phyloP scores from a whole-genome alignment of 2,797 vertebrate genomes.

The Yasuhikotakia modesta region DNA sequence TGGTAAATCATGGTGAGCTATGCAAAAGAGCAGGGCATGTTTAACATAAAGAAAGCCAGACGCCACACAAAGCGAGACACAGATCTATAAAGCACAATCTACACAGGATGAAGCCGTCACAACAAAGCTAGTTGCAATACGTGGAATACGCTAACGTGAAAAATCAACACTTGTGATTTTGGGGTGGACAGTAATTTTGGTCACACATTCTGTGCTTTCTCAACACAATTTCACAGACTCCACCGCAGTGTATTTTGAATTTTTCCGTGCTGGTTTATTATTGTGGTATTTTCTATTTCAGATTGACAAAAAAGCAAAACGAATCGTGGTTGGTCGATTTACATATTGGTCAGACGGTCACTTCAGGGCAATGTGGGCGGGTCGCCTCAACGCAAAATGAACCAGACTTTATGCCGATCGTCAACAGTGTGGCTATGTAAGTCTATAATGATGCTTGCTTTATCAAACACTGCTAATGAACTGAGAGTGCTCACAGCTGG shows the following conservation, averaged over 20 bases:
- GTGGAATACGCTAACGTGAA: too few relatives aligned
- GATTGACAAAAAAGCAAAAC: not conserved
- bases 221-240: not conserved
- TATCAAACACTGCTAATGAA: not conserved
- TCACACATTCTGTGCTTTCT: not conserved
- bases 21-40: not conserved
- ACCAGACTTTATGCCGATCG: not conserved
- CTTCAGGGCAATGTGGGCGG: not conserved
- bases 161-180: too few relatives aligned
- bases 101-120: too few relatives aligned
- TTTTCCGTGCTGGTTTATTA: not conserved
- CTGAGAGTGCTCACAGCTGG: slow-evolving; percentile 1
- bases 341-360: not conserved
- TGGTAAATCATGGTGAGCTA: not conserved
- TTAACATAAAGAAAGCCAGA: not conserved
- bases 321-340: not conserved
- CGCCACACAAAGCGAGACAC: not conserved
- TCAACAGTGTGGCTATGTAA: not conserved
- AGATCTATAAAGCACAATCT: too few relatives aligned
- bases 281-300: not conserved
- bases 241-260: not conserved
- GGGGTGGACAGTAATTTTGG: not conserved
- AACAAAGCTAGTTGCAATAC: too few relatives aligned
- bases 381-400: not conserved
- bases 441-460: not conserved